Evolutionary conservation across 2,113 vertebrate species (phyloP).

Genomic region (Gadus chalcogrammus): DNA sequence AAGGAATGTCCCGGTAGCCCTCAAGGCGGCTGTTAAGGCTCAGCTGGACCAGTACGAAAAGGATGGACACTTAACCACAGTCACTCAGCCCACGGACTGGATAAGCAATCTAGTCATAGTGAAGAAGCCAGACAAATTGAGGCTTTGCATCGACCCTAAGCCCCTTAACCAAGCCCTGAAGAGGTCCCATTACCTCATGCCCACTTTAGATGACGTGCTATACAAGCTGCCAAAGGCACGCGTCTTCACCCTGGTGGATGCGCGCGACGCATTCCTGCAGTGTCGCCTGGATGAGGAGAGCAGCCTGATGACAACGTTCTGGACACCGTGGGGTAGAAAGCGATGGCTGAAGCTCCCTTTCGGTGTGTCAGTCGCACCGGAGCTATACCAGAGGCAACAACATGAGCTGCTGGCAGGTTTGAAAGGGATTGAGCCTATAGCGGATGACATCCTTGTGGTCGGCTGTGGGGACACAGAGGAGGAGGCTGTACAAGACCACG

Average conservation of each 20-base stretch:
- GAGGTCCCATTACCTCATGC: not conserved
- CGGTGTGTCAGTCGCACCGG: not conserved
- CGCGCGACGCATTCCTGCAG: too few species aligned
- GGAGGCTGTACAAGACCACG: not conserved
- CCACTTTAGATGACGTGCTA: not conserved
- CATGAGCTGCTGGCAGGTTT: conserved; percentile 2
- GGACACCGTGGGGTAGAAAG: not conserved
- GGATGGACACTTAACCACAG: too few species aligned
- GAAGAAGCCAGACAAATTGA: not conserved
- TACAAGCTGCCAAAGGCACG: too few species aligned
- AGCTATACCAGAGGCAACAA: not conserved
- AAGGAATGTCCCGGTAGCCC: conserved; percentile 16
- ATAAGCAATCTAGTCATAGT: not conserved
- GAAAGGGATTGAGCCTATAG: conserved; percentile 4
- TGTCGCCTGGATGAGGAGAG: too few species aligned
- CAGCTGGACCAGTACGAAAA: too few species aligned
- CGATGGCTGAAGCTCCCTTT: conserved; percentile 1
- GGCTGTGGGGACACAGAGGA: conserved; percentile 21
- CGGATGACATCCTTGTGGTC: conserved; percentile 23
- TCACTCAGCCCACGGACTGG: not conserved
- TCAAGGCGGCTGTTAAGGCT: not conserved
- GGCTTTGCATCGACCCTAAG: not conserved
- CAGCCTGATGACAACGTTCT: too few species aligned
- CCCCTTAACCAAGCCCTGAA: not conserved
- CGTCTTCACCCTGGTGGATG: too few species aligned